A percentile compares a stretch with the other conserved stretches of the same genome.
Evolutionary conservation across 1,140 invertebrate species (phyloP).

Genomic region (Magallana gigas): DNA sequence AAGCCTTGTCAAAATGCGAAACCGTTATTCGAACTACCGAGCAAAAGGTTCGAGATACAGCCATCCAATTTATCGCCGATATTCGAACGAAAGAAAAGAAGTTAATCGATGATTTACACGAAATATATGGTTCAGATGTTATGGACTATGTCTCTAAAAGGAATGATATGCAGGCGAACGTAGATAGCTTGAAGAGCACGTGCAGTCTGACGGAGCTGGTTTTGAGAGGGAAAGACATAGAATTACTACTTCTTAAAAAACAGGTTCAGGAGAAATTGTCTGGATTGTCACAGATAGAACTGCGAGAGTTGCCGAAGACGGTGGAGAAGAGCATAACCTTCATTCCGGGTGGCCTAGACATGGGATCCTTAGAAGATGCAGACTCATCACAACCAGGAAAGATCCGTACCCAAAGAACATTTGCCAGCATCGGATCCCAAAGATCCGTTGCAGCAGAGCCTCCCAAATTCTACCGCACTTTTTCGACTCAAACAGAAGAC

Average conservation of each 20-base stretch:
- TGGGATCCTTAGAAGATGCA: constrained; percentile 74
- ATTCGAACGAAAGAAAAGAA: constrained; percentile 77
- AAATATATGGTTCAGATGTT: constrained; percentile 76
- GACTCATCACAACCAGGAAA: constrained; percentile 67
- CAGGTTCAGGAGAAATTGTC: constrained; percentile 79
- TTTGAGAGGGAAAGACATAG: constrained; percentile 80
- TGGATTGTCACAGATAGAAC: constrained; percentile 72
- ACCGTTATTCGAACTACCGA: constrained; percentile 76
- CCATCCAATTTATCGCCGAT: constrained; percentile 77
- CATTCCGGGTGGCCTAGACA: constrained; percentile 73
- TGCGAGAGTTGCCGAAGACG: constrained; percentile 74
- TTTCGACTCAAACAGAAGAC: constrained; percentile 67
- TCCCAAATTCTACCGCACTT: constrained; percentile 52
- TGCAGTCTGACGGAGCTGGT: constrained; percentile 79
- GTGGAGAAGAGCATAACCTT: constrained; percentile 76
- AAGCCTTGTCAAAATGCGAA: constrained; percentile 73
- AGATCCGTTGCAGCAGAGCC: constrained; percentile 39
- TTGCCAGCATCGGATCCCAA: constrained; percentile 51
- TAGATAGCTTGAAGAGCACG: constrained; percentile 78
- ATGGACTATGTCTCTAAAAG: constrained; percentile 77
- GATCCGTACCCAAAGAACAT: constrained; percentile 55
- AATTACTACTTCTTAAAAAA: constrained; percentile 79
- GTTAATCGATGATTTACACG: constrained; percentile 78
- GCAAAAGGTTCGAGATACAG: constrained; percentile 76
- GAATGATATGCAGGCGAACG: constrained; percentile 75